Base-by-base conservation (phyloP, 2,797 vertebrate species). In the Atherinosoma microstoma region DNA sequence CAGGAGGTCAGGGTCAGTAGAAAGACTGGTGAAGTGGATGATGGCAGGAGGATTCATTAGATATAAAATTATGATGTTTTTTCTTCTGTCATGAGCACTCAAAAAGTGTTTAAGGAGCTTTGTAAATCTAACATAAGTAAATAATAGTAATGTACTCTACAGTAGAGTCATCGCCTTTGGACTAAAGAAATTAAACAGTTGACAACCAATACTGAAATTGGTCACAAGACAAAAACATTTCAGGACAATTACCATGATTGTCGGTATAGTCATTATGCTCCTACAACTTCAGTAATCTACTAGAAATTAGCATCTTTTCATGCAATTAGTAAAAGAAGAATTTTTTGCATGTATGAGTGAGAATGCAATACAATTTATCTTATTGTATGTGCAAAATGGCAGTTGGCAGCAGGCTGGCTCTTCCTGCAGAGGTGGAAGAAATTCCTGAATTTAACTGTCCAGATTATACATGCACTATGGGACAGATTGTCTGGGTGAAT, bases 361-460 rank as follows among this genome's bases (percentile, higher is more conserved):
- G 63, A 78, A 78, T 70, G 49, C 61, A 20, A 20, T 47, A 18
- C 18, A 20, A 47, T 65, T 67, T 24, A 77, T 1, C 65, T 74
- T n/a, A 73, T 71, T 9, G 6, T 51, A 60, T 69, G 59, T 42
- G 47, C 2, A 68, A 42, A 78, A 54, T 38, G 58, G 59, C 38
- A 64, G 57, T 70, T 29, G 35, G 34, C 71, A 75, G 62, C 66
- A 65, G 34, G 47, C 70, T 79, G 54, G 13, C 68, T 54, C 67
- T 80, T 71, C 63, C 76, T 84, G 76, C 24, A 18, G 78, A 83
- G 78, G 70, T 76, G 57, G 67, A 72, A 61, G 77, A 88, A 87
- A 92, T 94, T 93, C 87, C 90, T 88, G 16, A 75, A 78, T 71
- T 90, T 91, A 90, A 88, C 83, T 76, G 85, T 89, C 83, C 84